phyloP scores from a whole-genome alignment of 1,140 invertebrate species.

The Harpegnathos saltator region DNA sequence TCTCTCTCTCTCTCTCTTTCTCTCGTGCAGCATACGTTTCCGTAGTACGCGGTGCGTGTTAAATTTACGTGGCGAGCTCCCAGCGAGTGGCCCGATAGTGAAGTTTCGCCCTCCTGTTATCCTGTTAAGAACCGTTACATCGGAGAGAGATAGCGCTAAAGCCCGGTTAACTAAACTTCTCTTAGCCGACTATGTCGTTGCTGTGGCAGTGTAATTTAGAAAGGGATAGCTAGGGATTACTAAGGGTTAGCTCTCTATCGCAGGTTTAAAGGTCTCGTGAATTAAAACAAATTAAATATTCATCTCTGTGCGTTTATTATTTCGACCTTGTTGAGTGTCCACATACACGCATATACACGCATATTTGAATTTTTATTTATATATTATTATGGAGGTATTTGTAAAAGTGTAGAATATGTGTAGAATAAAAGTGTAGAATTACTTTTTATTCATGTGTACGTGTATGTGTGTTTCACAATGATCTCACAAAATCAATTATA shows the following conservation, averaged over 20 bases:
- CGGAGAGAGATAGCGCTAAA: not conserved
- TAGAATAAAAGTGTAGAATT: too few relatives aligned
- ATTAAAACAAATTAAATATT: not conserved
- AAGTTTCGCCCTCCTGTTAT: not conserved
- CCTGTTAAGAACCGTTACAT: not conserved
- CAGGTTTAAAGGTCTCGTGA: not conserved
- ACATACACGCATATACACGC: too few relatives aligned
- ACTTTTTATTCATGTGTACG: too few relatives aligned
- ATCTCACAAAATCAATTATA: too few relatives aligned
- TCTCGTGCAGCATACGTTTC: not conserved
- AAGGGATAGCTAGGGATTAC: not conserved
- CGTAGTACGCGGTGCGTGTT: not conserved
- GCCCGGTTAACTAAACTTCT: not conserved
- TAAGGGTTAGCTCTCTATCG: not conserved
- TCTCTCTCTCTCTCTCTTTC: not conserved
- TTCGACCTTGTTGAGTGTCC: too few relatives aligned
- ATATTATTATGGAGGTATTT: too few relatives aligned
- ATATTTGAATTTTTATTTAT: too few relatives aligned
- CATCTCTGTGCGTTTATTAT: too few relatives aligned
- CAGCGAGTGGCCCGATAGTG: not conserved
- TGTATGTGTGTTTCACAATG: too few relatives aligned
- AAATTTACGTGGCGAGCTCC: not conserved
- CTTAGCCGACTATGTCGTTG: not conserved
- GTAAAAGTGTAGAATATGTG: too few relatives aligned
- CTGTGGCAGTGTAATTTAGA: constrained; percentile 7